Evolutionary conservation across 1,140 invertebrate genomes (phyloP), one percentile per base, ranked within the genome.

Genomic region (Apis dorsata): DNA sequence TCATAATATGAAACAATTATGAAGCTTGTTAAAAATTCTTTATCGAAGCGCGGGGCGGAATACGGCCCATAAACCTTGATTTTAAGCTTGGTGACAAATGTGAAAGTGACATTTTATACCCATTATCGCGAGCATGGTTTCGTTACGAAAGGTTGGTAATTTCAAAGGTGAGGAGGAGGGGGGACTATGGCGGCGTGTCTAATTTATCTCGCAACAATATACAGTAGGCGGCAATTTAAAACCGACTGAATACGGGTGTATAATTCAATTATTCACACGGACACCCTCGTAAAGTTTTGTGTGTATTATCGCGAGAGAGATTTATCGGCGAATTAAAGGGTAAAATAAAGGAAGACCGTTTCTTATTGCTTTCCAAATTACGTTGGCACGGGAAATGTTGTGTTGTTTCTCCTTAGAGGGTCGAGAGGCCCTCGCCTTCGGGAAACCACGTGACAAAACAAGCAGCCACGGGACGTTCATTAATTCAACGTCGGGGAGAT

Each of bases 311-410:
- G 59, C 53, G 34, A 72, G 34, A 34, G 28, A 24, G 76, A 83
- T 83, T 83, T 83, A 83, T 83, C 72, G 76, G 81, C 60, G 53
- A 71, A 72, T 83, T 83, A 83, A 79, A 70, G 77, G 76, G 44
- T 65, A 28, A 65, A 79, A 79, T 72, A 76, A 83, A 72, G 69
- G 81, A 44, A 44, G 76, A 19, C 15, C n/a, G 69, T 79, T 79
- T 83, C 76, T 70, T 79, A 77, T 68, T 62, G 49, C 57, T 69
- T 15, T 44, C 55, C 17, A 80, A 80, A 84, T 80, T 84, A 81
- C 78, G 55, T 2, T 19, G 68, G 78, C 71, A 59, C 57, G 59
- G 82, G 83, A 69, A 75, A 81, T 0, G 34, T 63, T 0, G 34
- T 63, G 70, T 69, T 63, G 70, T 69, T 81, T 34, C 72, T 70